A percentile compares a stretch with the other conserved stretches of the same genome.
phyloP scores from a whole-genome alignment of 1,140 invertebrate species.

The Yoshiicerus persimilis region DNA sequence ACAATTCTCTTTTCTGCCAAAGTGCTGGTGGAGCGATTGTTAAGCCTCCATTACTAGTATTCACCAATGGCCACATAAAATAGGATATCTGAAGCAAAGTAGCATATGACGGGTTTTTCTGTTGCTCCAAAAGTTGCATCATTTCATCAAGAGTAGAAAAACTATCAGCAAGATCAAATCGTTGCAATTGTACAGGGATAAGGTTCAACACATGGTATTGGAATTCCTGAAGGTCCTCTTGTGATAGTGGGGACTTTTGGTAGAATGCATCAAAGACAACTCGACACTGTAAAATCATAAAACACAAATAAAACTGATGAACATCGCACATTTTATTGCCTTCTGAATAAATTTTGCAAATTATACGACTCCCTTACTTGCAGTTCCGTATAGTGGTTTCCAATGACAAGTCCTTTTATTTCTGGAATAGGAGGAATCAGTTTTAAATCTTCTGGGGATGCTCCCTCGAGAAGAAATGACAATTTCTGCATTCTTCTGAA shows the following conservation, averaged over 20 bases:
- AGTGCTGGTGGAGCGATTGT: neutral
- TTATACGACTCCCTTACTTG: constrained; percentile 2
- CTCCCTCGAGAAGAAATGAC: constrained; percentile 35
- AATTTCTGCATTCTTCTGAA: constrained; percentile 40
- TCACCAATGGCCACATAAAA: constrained; percentile 38
- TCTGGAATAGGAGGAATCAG: constrained; percentile 33
- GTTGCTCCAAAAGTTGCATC: constrained; percentile 28
- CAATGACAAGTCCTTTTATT: constrained; percentile 40
- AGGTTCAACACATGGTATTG: constrained; percentile 33
- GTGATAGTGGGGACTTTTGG: neutral
- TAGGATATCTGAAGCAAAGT: constrained; percentile 40
- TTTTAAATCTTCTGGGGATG: constrained; percentile 37
- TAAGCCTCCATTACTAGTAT: neutral
- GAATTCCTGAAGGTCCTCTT: constrained; percentile 42
- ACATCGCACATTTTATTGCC: neutral
- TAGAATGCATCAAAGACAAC: constrained; percentile 41
- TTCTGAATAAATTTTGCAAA: neutral
- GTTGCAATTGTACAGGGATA: constrained; percentile 21
- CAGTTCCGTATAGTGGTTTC: constrained; percentile 33
- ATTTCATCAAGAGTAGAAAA: constrained; percentile 40
- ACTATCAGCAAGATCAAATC: constrained; percentile 35
- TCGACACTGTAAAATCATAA: constrained; percentile 3
- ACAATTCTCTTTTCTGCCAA: constrained; percentile 38
- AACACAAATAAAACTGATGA: neutral
- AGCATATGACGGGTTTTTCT: neutral